A percentile compares a stretch with the other conserved stretches of the same genome.
Conservation (phyloP, 2,113 vertebrate species). For the Tychaedon coryphoeus region DNA sequence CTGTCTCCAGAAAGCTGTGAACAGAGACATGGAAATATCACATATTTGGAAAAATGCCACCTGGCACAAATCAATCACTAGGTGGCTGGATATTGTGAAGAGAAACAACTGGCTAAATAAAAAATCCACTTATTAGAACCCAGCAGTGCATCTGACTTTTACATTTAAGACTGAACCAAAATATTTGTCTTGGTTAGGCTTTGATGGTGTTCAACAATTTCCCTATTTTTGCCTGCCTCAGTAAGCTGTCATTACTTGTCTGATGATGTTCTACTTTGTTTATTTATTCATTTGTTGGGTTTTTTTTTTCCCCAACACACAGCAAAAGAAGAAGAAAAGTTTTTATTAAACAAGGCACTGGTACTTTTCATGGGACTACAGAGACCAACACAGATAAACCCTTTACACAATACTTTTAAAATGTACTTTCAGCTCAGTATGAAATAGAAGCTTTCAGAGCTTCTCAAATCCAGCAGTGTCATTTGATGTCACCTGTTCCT, state of each 20-base stretch:
- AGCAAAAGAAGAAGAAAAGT: background rate
- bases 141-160: background rate
- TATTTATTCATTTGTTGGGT: background rate
- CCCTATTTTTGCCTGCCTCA: background rate
- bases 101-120: constrained; percentile 44
- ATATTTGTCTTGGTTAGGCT: constrained; percentile 23
- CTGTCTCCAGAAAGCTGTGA: constrained; percentile 62
- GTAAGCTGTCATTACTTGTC: background rate
- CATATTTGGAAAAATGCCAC: constrained; percentile 60
- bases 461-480: background rate
- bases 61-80: constrained; percentile 59
- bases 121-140: constrained; percentile 50
- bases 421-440: background rate
- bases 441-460: background rate
- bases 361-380: background rate
- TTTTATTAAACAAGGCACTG: background rate
- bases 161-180: constrained; percentile 19
- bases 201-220: background rate
- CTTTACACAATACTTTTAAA: background rate
- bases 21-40: constrained; percentile 63
- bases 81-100: constrained; percentile 34
- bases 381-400: background rate
- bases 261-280: background rate
- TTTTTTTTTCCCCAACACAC: background rate
- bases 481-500: background rate